phyloP scores from a whole-genome alignment of 2,113 vertebrate species.

The Lophochroa leadbeateri region DNA sequence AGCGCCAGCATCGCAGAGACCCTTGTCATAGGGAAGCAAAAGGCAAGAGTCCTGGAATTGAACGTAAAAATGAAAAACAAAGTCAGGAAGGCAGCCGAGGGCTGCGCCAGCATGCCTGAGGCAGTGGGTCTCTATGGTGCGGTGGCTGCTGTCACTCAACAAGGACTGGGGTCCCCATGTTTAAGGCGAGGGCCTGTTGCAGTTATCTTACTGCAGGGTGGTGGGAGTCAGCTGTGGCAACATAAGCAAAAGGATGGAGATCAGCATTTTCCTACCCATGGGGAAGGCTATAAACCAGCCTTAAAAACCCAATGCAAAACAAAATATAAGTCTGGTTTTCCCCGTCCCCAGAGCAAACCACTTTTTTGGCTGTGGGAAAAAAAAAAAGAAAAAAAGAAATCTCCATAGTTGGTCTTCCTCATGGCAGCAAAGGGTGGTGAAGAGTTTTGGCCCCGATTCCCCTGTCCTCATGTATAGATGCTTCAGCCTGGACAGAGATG shows the following conservation, averaged over 20 bases:
- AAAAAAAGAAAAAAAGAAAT: background rate
- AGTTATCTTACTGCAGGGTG: background rate
- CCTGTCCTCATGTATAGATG: background rate
- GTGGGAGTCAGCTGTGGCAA: background rate
- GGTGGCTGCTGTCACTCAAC: background rate
- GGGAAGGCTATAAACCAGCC: background rate
- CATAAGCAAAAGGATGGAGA: background rate
- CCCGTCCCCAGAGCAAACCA: constrained; percentile 36
- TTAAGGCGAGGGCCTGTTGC: background rate
- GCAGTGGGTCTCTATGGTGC: background rate
- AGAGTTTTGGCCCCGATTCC: constrained; percentile 19
- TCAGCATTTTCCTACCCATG: background rate
- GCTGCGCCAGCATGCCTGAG: background rate
- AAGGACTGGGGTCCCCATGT: background rate
- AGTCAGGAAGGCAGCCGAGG: background rate
- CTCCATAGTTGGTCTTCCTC: background rate
- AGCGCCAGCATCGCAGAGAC: constrained; percentile 1
- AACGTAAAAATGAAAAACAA: constrained; percentile 6
- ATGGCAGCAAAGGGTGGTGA: background rate
- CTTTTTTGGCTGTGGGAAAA: background rate
- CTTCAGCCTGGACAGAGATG: background rate
- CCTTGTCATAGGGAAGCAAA: constrained; percentile 37
- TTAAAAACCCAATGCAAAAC: constrained; percentile 14
- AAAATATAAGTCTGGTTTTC: background rate
- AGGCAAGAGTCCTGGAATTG: background rate